phyloP scores from a whole-genome alignment of 2,888 invertebrate genomes.

The Limenitis camilla region DNA sequence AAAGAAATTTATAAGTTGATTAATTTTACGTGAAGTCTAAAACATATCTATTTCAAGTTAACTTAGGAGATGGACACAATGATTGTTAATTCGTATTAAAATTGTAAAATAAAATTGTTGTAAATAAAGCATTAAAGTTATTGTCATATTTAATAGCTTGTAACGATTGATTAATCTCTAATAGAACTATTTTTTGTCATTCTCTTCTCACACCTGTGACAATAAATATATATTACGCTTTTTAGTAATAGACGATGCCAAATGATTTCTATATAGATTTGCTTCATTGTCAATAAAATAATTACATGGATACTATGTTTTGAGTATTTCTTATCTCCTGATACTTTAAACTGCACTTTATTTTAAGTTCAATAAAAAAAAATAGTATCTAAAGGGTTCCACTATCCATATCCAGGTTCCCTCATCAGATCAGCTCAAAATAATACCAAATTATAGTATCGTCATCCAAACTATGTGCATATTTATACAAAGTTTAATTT shows the following conservation, averaged over 20 bases:
- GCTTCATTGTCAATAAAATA: neutral
- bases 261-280: conserved; percentile 27
- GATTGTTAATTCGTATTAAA: conserved; percentile 49
- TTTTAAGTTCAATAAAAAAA: neutral
- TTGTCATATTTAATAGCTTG: conserved; percentile 25
- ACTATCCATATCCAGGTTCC: too few relatives aligned
- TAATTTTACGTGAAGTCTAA: conserved; percentile 41
- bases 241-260: conserved; percentile 64
- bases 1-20: conserved; percentile 6
- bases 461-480: too few relatives aligned
- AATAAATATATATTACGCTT: conserved; percentile 73
- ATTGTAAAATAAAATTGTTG: conserved; percentile 47
- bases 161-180: conserved; percentile 24
- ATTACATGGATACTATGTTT: neutral
- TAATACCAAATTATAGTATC: too few relatives aligned
- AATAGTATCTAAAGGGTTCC: neutral
- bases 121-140: conserved; percentile 32
- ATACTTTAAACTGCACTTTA: neutral
- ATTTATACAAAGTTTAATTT: too few relatives aligned
- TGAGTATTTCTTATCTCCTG: neutral
- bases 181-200: conserved; percentile 41
- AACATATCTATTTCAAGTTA: conserved; percentile 68
- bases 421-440: too few relatives aligned
- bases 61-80: conserved; percentile 43
- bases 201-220: conserved; percentile 69